Evolutionary conservation across 2,888 invertebrate species (phyloP).

Genomic region (Ceramica pisi): DNA sequence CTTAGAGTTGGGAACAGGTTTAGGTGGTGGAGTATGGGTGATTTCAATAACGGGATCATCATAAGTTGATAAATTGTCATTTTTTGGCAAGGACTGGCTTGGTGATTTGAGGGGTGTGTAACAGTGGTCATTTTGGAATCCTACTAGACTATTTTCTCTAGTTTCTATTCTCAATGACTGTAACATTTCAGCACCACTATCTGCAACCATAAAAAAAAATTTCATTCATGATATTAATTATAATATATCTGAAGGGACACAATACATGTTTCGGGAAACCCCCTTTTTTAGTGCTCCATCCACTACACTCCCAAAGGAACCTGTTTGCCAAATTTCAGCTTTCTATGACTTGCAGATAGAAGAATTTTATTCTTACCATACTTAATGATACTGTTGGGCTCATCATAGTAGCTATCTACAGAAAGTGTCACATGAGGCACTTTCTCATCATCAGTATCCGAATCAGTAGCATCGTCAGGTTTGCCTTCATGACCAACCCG

Average conservation of each 20-base stretch:
- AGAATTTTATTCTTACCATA: constrained; percentile 79
- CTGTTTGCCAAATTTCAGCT: too few species aligned
- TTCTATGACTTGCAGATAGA: too few species aligned
- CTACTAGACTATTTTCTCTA: constrained; percentile 90
- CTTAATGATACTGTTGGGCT: constrained; percentile 89
- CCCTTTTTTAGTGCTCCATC: too few species aligned
- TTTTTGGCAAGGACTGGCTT: constrained; percentile 86
- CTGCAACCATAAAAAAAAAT: constrained; percentile 69
- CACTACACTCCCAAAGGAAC: too few species aligned
- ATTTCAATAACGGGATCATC: constrained; percentile 88
- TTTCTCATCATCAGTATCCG: constrained; percentile 91
- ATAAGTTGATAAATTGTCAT: constrained; percentile 78
- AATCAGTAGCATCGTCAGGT: constrained; percentile 90
- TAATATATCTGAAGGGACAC: not conserved
- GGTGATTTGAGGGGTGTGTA: constrained; percentile 94
- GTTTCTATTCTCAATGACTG: constrained; percentile 88
- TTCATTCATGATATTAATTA: not conserved
- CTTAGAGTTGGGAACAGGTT: constrained; percentile 84
- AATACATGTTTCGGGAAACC: not conserved
- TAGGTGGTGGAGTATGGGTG: constrained; percentile 84
- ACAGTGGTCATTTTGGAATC: constrained; percentile 95
- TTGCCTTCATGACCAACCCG: constrained; percentile 89
- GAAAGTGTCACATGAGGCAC: constrained; percentile 92
- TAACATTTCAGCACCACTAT: constrained; percentile 89
- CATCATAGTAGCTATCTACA: constrained; percentile 92